A percentile compares a stretch with the other conserved stretches of the same genome.
These are phyloP conservation scores for Laticauda colubrina DNA, from an alignment of 2,113 vertebrate genomes.

Conservation along the genomic window DNA sequence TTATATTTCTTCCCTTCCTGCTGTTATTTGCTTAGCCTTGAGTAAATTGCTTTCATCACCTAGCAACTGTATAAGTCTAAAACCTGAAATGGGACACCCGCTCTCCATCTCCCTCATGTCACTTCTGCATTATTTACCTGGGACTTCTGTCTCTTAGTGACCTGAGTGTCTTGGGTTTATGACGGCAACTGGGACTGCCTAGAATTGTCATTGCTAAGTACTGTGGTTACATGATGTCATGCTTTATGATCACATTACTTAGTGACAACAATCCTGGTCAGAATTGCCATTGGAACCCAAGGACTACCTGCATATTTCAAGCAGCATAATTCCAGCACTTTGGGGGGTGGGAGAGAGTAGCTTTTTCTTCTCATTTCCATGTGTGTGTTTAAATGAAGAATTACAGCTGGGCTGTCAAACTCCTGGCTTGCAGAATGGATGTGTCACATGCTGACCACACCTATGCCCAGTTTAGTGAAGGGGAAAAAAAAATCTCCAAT, in stretches of 20 bases:
- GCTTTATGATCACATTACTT: neutral
- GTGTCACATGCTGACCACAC: no score
- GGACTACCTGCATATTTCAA: neutral
- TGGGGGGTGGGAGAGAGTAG: neutral
- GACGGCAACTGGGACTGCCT: neutral
- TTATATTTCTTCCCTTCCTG: neutral
- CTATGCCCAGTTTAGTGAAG: no score
- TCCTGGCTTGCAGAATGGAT: no score
- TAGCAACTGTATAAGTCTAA: neutral
- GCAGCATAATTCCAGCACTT: neutral
- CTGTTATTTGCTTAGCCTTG: neutral
- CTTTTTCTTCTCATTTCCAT: neutral
- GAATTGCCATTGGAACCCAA: neutral
- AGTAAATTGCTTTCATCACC: neutral
- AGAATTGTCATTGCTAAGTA: neutral
- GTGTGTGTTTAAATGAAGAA: neutral
- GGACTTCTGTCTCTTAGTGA: neutral
- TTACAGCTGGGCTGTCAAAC: neutral
- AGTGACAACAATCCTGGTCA: neutral
- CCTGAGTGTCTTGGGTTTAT: neutral
- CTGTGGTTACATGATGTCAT: neutral
- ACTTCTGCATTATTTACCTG: neutral
- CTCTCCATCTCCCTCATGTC: neutral
- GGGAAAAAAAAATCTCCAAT: no score
- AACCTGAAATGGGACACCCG: neutral